Base-by-base conservation (phyloP, 2,888 invertebrate species). In the Aethes cnicana region DNA sequence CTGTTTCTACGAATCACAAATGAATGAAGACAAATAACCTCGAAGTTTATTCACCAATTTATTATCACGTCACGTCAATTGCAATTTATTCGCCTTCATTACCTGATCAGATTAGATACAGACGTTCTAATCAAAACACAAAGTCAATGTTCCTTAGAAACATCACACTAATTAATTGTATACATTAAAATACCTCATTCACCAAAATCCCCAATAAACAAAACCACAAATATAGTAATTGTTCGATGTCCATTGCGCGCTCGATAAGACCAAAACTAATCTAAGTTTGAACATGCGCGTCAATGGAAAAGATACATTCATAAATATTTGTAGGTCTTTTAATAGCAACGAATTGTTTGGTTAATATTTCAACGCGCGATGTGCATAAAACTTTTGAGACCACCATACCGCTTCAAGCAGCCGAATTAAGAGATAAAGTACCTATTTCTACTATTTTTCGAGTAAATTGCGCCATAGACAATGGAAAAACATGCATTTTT, bases 331-430 rank as follows among this genome's bases (percentile, higher is more conserved):
- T 25, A 2, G 36, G 50, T 44, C n/a, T 43, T 37, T 56, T 49
- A 54, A 39, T 36, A 36, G 48, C 28, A 49, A 55, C 50, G 55
- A 49, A 58, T 59, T 61, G 58, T 62, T 63, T 62, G 58, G 58
- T 48, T 60, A 61, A 63, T 66, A 60, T 62, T 59, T 62, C 59
- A 62, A 52, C 61, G 52, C 33, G 49, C 53, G 53, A 58, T 50
- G 58, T 57, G 57, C 57, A 65, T 63, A 61, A 62, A 58, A 59
- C 54, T 52, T 33, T 56, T 60, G 14, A n/a, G 17, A 14, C n/a
- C n/a, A n/a, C n/a, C n/a, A n/a, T n/a, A n/a, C n/a, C n/a, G n/a
- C n/a, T n/a, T n/a, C n/a, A n/a, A n/a, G n/a, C n/a, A n/a, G n/a
- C n/a, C n/a, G n/a, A n/a, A n/a, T n/a, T n/a, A n/a, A n/a, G n/a